Evolutionary conservation across 2,113 vertebrate genomes (phyloP), one percentile per base, ranked within the genome.

Genomic region (Misgurnus anguillicaudatus): DNA sequence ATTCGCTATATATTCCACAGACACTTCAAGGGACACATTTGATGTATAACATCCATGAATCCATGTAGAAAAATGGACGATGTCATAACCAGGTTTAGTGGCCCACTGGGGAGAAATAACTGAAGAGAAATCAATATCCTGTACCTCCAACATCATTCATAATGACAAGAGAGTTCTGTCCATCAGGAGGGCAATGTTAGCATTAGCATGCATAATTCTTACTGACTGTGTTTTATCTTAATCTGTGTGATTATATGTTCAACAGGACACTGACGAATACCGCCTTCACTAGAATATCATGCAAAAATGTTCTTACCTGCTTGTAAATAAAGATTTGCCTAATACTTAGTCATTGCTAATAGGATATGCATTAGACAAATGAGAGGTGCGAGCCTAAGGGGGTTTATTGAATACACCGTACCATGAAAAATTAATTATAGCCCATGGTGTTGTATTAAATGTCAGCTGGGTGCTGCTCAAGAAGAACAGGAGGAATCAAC

Each of bases 301-400:
- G 8, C 19, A 63, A 42, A 2, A 42, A 39, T 31, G 9, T 70
- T 48, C 58, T 64, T 61, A 62, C 45, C 7, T 8, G 36, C 36
- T 53, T 64, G 31, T 79, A 70, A 79, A 77, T 72, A 77, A 48
- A 77, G 66, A 77, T 78, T 73, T 77, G 63, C 61, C 53, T 47
- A 72, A 82, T 72, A 79, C 55, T 42, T 69, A 76, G 58, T 53
- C 58, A 41, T 79, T 47, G 36, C 65, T 71, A 55, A 76, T 75
- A 64, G 79, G 78, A 77, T 51, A 75, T 75, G 79, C 83, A 71
- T 84, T 78, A 81, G 68, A 74, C 70, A 81, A 84, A 81, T 84
- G 77, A 82, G 66, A 66, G 51, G 36, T 72, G 36, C 47, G 63
- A 71, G 70, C 65, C 80, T 39, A 14, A 36, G 67, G 66, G 77